phyloP scores from a whole-genome alignment of 1,140 invertebrate genomes.

The Trichonephila clavata region DNA sequence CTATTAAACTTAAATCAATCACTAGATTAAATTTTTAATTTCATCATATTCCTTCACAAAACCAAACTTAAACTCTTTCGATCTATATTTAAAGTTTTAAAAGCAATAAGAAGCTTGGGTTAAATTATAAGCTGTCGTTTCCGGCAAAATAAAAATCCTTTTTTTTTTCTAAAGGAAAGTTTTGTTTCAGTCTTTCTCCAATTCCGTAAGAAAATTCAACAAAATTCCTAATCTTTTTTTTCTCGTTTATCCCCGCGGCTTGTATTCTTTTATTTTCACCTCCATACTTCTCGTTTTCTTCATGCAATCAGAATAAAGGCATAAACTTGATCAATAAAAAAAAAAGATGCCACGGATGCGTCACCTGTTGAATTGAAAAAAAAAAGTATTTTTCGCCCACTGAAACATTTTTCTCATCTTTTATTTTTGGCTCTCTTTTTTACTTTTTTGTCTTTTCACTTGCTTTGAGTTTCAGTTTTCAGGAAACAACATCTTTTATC shows the following conservation, averaged over 20 bases:
- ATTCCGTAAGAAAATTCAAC: background rate
- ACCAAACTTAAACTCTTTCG: too few relatives aligned
- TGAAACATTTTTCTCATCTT: conserved; percentile 14
- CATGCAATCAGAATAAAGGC: conserved; percentile 36
- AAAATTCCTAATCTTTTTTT: background rate
- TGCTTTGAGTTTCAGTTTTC: conserved; percentile 35
- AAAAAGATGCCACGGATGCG: background rate
- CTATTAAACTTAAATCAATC: too few relatives aligned
- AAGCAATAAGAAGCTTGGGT: too few relatives aligned
- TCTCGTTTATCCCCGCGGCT: background rate
- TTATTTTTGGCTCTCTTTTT: background rate
- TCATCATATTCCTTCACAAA: too few relatives aligned
- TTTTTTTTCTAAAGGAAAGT: too few relatives aligned
- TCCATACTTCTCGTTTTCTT: background rate
- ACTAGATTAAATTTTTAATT: too few relatives aligned
- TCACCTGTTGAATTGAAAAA: conserved; percentile 19
- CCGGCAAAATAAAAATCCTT: too few relatives aligned
- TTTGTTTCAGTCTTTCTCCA: background rate
- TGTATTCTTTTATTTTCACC: background rate
- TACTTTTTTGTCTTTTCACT: background rate
- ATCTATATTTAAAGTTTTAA: too few relatives aligned
- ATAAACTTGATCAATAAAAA: conserved; percentile 42
- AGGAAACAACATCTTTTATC: conserved; percentile 38
- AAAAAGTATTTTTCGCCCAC: background rate
- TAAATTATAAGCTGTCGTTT: too few relatives aligned